These are phyloP conservation scores for Microvelia longipes DNA, from an alignment of 1,140 invertebrate genomes.

Conservation along the genomic window DNA sequence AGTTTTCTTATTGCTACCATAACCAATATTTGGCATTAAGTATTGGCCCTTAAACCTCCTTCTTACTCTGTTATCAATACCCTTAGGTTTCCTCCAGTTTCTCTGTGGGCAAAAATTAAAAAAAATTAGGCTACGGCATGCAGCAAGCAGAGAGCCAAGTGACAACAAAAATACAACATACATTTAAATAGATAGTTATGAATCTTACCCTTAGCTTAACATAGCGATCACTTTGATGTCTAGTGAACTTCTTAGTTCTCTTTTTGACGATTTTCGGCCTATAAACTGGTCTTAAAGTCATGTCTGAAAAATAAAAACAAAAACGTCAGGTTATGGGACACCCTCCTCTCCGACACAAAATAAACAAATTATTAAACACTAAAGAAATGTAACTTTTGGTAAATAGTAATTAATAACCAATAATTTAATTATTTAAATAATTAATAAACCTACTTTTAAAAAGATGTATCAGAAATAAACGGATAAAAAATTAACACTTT, in stretches of 20 bases:
- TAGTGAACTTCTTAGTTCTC: constrained; percentile 87
- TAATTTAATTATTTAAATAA: not conserved
- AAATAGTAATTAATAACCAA: not conserved
- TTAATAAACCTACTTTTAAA: not conserved
- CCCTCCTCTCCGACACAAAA: too few relatives aligned
- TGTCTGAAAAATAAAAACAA: constrained; percentile 24
- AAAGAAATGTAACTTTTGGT: not conserved
- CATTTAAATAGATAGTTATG: not conserved
- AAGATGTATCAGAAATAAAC: not conserved
- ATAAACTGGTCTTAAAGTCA: constrained; percentile 74
- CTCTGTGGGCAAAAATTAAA: constrained; percentile 18
- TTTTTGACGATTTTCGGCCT: constrained; percentile 87
- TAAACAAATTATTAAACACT: not conserved
- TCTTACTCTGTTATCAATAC: constrained; percentile 99
- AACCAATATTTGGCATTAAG: constrained; percentile 98
- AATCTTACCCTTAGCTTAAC: constrained; percentile 71
- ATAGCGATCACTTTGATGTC: constrained; percentile 95
- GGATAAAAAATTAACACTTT: not conserved
- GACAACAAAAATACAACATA: not conserved
- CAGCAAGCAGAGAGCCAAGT: not conserved
- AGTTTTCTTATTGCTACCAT: constrained; percentile 86
- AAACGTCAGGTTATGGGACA: not conserved
- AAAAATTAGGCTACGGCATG: not conserved
- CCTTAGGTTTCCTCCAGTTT: constrained; percentile 82
- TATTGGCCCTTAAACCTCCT: constrained; percentile 97